phyloP scores from a whole-genome alignment of 2,888 invertebrate species.

The Ormia ochracea region DNA sequence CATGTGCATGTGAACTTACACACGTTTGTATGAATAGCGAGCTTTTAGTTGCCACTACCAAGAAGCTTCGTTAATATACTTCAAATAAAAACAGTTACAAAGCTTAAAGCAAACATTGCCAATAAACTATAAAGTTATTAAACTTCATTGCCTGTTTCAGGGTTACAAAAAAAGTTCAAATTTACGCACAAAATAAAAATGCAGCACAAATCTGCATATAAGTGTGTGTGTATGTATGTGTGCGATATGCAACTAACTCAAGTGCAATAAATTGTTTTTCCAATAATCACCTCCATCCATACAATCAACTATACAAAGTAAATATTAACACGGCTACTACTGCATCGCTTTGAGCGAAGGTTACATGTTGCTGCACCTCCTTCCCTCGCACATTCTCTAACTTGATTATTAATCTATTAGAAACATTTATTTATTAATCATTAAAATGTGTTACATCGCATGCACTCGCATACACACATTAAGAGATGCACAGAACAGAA shows the following conservation, averaged over 20 bases:
- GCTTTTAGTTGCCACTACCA: constrained; percentile 2
- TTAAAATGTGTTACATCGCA: not conserved
- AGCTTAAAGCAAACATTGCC: not conserved
- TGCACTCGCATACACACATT: too few species aligned
- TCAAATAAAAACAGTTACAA: constrained; percentile 45
- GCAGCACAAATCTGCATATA: not conserved
- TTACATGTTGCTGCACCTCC: not conserved
- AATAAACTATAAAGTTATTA: constrained; percentile 37
- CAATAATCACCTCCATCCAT: not conserved
- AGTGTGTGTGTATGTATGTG: not conserved
- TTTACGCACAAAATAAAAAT: not conserved
- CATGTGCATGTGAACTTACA: too few species aligned
- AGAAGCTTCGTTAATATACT: constrained; percentile 32
- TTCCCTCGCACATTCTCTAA: not conserved
- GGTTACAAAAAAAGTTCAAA: constrained; percentile 23
- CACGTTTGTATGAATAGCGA: not conserved
- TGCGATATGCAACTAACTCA: not conserved
- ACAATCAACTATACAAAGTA: not conserved
- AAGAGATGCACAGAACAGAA: too few species aligned
- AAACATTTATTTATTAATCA: not conserved
- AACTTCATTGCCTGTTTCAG: constrained; percentile 48
- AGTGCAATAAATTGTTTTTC: constrained; percentile 1
- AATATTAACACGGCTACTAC: not conserved
- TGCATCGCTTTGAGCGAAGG: not conserved
- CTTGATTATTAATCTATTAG: not conserved